These are phyloP conservation scores for Ailurus styani DNA, from an alignment of 2,113 vertebrate genomes.

Conservation along the genomic window DNA sequence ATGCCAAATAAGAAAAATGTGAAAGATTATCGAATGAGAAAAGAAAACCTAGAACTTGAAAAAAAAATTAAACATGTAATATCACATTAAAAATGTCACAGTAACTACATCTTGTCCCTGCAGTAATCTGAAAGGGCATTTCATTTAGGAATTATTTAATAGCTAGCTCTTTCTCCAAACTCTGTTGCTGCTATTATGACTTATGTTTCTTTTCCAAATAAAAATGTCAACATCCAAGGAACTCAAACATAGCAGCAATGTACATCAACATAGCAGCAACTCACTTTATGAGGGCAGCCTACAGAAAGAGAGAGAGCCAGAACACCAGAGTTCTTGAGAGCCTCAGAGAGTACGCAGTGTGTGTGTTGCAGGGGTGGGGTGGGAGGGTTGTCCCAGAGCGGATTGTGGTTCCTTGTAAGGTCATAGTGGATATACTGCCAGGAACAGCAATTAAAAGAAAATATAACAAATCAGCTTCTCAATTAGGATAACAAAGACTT, in stretches of 20 bases:
- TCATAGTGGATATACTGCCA: slow-evolving; percentile 63
- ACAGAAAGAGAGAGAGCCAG: not conserved
- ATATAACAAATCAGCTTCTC: slow-evolving; percentile 69
- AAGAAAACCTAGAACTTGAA: not conserved
- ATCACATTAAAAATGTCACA: not conserved
- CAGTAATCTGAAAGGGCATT: not conserved
- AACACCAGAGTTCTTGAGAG: not conserved
- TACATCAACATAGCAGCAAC: not conserved
- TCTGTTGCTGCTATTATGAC: not conserved
- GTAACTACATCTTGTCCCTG: not conserved
- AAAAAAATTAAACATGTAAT: not conserved
- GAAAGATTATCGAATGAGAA: not conserved
- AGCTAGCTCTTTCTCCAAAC: not conserved
- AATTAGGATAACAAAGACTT: slow-evolving; percentile 74
- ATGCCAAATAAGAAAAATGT: not conserved
- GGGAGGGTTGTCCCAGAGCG: not conserved
- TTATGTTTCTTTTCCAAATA: not conserved
- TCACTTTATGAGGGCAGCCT: not conserved
- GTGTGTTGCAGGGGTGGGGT: no score
- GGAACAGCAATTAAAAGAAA: slow-evolving; percentile 69
- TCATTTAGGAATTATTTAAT: not conserved
- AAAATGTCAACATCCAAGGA: not conserved
- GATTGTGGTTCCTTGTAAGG: slow-evolving; percentile 59
- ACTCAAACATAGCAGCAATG: not conserved
- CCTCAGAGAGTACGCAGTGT: not conserved